These are phyloP conservation scores for Pseudonaja textilis DNA, from an alignment of 2,113 vertebrate species.

Conservation along the genomic window DNA sequence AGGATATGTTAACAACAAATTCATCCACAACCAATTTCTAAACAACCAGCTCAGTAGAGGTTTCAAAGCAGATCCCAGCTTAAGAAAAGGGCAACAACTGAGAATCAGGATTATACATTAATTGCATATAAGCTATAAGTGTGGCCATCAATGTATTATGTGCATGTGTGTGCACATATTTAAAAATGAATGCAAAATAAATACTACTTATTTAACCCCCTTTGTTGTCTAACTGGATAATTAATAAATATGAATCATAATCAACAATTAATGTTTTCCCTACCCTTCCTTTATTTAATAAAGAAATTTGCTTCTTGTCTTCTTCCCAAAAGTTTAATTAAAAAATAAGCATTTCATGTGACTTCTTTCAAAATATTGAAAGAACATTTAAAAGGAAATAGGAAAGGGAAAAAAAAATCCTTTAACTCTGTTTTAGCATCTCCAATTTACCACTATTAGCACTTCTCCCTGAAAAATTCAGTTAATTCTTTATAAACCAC, in stretches of 20 bases:
- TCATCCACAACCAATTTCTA: neutral
- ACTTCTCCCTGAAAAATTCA: neutral
- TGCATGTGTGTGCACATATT: neutral
- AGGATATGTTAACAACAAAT: neutral
- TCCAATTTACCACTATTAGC: neutral
- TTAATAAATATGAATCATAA: neutral
- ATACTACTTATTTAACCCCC: neutral
- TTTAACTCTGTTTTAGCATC: neutral
- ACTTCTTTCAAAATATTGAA: neutral
- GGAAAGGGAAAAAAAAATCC: neutral
- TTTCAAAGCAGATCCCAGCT: neutral
- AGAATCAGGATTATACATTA: neutral
- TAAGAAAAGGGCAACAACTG: neutral
- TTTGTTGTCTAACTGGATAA: neutral
- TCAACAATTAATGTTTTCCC: neutral
- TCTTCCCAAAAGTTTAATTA: neutral
- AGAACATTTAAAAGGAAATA: neutral
- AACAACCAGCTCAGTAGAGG: neutral
- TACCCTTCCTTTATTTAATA: neutral
- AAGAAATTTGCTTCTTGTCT: neutral
- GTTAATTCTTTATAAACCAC: neutral
- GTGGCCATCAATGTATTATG: neutral
- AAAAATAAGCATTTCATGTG: accelerated
- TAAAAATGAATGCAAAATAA: neutral
- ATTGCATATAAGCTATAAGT: neutral